phyloP scores from a whole-genome alignment of 2,888 invertebrate species.

The Gisinianus flammeolus region DNA sequence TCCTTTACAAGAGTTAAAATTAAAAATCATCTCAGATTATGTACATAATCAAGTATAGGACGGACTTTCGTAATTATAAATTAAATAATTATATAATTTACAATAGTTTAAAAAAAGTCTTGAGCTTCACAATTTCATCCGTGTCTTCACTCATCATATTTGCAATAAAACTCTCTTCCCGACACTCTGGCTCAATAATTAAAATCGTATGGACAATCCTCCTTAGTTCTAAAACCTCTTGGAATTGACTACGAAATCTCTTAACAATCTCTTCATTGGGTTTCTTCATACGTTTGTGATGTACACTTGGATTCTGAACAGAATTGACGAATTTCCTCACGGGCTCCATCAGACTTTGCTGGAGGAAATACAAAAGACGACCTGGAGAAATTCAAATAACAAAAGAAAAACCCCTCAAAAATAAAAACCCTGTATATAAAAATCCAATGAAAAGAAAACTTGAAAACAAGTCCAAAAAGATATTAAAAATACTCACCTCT shows the following conservation, averaged over 20 bases:
- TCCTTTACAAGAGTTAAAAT: too few relatives aligned
- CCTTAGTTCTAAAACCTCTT: constrained; percentile 44
- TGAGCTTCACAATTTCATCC: constrained; percentile 44
- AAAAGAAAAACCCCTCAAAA: too few relatives aligned
- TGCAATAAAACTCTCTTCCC: constrained; percentile 49
- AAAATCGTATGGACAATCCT: constrained; percentile 47
- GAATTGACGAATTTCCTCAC: constrained; percentile 19
- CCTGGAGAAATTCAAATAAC: constrained; percentile 40
- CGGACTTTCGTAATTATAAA: too few relatives aligned
- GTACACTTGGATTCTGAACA: background rate
- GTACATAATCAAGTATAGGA: too few relatives aligned
- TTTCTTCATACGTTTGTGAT: background rate
- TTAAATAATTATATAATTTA: too few relatives aligned
- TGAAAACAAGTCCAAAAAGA: too few relatives aligned
- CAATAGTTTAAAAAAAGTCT: constrained; percentile 40
- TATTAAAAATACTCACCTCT: constrained; percentile 41
- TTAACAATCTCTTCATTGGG: background rate
- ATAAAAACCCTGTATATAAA: background rate
- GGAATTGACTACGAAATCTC: constrained; percentile 42
- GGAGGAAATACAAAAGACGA: constrained; percentile 51
- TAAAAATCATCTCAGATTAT: too few relatives aligned
- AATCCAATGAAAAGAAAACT: background rate
- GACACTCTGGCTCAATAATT: constrained; percentile 45
- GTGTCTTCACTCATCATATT: constrained; percentile 45
- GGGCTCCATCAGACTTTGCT: constrained; percentile 48